Evolutionary conservation across 1,140 invertebrate genomes (phyloP).

Genomic region (Rhopalosiphum padi): DNA sequence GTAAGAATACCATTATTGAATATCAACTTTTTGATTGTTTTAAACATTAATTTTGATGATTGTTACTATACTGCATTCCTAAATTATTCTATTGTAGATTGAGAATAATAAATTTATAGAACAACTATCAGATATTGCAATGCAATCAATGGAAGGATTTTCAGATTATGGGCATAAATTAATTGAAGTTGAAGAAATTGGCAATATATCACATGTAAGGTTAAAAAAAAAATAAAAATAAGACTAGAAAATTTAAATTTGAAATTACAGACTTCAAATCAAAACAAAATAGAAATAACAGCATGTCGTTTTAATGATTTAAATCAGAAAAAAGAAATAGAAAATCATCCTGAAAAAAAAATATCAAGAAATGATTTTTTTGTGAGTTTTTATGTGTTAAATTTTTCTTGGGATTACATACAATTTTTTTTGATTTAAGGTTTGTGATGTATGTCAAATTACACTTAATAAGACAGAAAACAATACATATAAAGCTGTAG

Average conservation of each 20-base stretch:
- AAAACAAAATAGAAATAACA: slow-evolving; percentile 11
- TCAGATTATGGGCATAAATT: slow-evolving; percentile 29
- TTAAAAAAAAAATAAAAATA: background rate
- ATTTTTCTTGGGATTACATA: background rate
- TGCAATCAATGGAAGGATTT: background rate
- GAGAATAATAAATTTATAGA: background rate
- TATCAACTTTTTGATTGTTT: background rate
- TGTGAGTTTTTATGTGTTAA: background rate
- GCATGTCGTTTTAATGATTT: slow-evolving; percentile 40
- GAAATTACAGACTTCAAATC: background rate
- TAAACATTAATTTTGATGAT: background rate
- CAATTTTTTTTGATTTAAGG: background rate
- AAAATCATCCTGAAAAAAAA: background rate
- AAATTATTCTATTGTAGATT: slow-evolving; percentile 20
- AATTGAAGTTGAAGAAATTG: background rate
- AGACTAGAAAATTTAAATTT: background rate
- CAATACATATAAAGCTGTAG: background rate
- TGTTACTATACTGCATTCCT: background rate
- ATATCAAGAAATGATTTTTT: background rate
- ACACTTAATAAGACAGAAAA: background rate
- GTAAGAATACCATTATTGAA: background rate
- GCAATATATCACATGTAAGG: background rate
- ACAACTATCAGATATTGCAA: background rate
- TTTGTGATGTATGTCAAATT: background rate
- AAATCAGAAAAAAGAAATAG: slow-evolving; percentile 2